phyloP scores from a whole-genome alignment of 2,888 invertebrate species.

The Sialis lutaria region DNA sequence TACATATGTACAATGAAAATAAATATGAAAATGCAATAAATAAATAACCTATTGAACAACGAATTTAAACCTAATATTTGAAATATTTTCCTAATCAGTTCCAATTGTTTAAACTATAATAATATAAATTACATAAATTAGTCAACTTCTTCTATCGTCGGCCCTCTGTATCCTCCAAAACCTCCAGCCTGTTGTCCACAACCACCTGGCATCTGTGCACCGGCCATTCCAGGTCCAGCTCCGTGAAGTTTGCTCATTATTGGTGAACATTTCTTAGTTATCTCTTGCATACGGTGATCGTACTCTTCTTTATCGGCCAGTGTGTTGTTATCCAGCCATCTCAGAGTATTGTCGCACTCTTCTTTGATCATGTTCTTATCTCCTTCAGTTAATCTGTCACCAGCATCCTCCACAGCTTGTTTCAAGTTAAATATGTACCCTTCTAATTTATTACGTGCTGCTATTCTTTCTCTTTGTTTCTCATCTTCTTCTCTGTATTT shows the following conservation, averaged over 20 bases:
- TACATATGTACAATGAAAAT: too few relatives aligned
- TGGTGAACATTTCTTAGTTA: conserved; percentile 28
- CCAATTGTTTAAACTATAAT: conserved; percentile 2
- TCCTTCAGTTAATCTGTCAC: conserved; percentile 38
- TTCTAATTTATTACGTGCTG: conserved; percentile 55
- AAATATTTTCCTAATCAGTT: conserved; percentile 1
- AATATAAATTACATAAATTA: conserved; percentile 16
- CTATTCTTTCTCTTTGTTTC: conserved; percentile 43
- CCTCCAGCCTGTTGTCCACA: conserved; percentile 15
- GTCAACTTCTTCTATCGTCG: conserved; percentile 40
- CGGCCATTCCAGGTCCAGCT: conserved; percentile 15
- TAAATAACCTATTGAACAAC: too few relatives aligned
- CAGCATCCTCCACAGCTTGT: conserved; percentile 44
- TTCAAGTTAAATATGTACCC: conserved; percentile 48
- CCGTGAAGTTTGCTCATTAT: conserved; percentile 41
- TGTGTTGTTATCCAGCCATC: conserved; percentile 50
- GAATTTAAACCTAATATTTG: too few relatives aligned
- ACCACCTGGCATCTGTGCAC: conserved; percentile 11
- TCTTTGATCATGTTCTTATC: conserved; percentile 40
- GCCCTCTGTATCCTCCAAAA: conserved; percentile 19
- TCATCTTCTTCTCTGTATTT: conserved; percentile 55
- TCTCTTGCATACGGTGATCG: conserved; percentile 38
- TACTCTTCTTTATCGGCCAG: conserved; percentile 50
- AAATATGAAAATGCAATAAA: too few relatives aligned
- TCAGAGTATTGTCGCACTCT: conserved; percentile 37